These are phyloP conservation scores for Sebastes vulpes DNA, from an alignment of 2,797 vertebrate genomes.

Conservation along the genomic window DNA sequence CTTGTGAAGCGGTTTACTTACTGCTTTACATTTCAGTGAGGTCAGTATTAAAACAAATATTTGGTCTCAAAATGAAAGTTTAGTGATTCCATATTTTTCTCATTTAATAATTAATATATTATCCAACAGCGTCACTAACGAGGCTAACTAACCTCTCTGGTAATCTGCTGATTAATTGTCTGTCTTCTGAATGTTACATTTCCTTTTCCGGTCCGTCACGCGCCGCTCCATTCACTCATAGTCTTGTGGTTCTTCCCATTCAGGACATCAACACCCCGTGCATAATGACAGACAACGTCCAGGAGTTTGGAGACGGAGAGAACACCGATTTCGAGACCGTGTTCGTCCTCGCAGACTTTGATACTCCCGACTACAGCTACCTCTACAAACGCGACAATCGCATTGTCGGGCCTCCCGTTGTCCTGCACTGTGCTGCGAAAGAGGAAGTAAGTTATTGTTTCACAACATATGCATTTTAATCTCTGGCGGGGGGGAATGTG, in stretches of 20 bases:
- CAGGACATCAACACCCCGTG: conserved; percentile 92
- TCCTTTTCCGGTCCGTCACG: background rate
- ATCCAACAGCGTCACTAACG: background rate
- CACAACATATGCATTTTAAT: background rate
- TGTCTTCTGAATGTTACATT: background rate
- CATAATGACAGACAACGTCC: conserved; percentile 87
- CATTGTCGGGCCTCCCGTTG: conserved; percentile 93
- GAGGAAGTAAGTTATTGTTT: conserved; percentile 85
- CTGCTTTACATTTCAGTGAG: background rate
- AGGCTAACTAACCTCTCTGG: background rate
- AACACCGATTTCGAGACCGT: conserved; percentile 92
- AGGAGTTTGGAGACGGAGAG: conserved; percentile 90
- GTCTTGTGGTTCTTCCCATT: background rate
- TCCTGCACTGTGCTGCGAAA: conserved; percentile 90
- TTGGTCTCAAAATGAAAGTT: background rate
- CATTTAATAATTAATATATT: background rate
- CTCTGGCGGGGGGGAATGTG: background rate
- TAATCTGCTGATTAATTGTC: background rate
- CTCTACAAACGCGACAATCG: conserved; percentile 92
- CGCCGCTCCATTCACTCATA: background rate
- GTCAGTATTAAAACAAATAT: background rate
- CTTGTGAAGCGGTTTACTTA: background rate
- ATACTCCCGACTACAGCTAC: conserved; percentile 87
- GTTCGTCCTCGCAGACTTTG: conserved; percentile 92
- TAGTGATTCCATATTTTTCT: background rate